Percentiles rank a stretch among this genome's conserved stretches.
Conservation (phyloP, 1,140 invertebrate genomes). For the Bombus turneri region DNA sequence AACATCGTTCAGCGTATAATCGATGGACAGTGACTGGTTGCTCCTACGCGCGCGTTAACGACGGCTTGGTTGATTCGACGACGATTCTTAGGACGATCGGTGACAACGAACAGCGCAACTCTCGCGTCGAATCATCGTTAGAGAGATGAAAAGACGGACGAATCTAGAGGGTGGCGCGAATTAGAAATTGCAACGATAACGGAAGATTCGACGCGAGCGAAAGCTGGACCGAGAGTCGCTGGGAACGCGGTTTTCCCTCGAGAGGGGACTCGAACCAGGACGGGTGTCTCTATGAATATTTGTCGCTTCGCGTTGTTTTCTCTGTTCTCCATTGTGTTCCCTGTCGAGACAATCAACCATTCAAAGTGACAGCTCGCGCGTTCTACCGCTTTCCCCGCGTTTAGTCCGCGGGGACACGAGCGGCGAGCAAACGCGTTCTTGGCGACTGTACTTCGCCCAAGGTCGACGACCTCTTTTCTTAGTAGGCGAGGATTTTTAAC, state of each 20-base stretch:
- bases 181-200: background rate
- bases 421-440: constrained; percentile 17
- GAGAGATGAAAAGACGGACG: background rate
- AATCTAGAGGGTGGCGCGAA: background rate
- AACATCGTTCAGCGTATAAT: background rate
- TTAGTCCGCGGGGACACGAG: constrained; percentile 10
- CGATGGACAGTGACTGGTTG: background rate
- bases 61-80: background rate
- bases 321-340: constrained; percentile 15
- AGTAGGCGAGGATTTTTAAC: constrained; percentile 27
- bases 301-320: constrained; percentile 45
- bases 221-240: background rate
- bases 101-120: background rate
- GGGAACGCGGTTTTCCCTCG: background rate
- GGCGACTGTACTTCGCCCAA: background rate
- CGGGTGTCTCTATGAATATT: constrained; percentile 44
- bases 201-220: background rate
- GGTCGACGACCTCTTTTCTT: constrained; percentile 24
- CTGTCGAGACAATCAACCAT: constrained; percentile 38
- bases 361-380: constrained; percentile 23
- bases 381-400: background rate
- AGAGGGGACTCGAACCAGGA: constrained; percentile 15
- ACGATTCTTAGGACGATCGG: background rate
- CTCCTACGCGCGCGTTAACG: background rate
- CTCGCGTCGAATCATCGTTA: background rate